Conservation (phyloP, 1,140 invertebrate species). For the Lithobius niger region DNA sequence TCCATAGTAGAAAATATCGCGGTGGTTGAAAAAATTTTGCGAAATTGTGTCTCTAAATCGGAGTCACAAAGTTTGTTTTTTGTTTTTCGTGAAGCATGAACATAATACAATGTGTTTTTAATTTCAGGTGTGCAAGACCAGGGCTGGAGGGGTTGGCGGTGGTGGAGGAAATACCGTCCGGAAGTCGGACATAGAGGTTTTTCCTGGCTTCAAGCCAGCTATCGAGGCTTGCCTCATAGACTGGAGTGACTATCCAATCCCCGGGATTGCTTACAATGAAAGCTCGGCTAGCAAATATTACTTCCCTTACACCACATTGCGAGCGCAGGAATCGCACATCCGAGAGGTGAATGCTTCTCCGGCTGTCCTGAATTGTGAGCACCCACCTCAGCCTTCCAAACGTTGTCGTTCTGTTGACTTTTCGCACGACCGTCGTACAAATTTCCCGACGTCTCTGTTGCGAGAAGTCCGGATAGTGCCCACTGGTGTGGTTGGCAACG, state of each 20-base stretch:
- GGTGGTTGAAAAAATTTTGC: too few relatives aligned
- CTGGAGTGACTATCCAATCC: constrained; percentile 88
- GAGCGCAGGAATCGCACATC: constrained; percentile 1
- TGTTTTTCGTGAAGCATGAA: too few relatives aligned
- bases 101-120: too few relatives aligned
- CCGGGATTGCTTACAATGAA: constrained; percentile 39
- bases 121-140: constrained; percentile 9
- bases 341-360: constrained; percentile 50
- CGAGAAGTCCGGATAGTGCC: constrained; percentile 16
- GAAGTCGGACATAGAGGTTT: constrained; percentile 70
- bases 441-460: neutral
- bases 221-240: constrained; percentile 90
- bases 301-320: constrained; percentile 11
- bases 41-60: too few relatives aligned
- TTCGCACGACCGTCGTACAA: neutral
- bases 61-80: too few relatives aligned
- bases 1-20: too few relatives aligned
- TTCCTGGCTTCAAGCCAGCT: constrained; percentile 91
- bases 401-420: constrained; percentile 4
- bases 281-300: constrained; percentile 18
- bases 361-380: constrained; percentile 51
- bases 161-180: constrained; percentile 21
- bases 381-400: constrained; percentile 30
- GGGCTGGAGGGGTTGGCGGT: constrained; percentile 6
- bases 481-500: too few relatives aligned